Percentiles rank a stretch among this genome's conserved stretches.
Conservation (phyloP, 1,140 invertebrate genomes). For the Heliconius nattereri region DNA sequence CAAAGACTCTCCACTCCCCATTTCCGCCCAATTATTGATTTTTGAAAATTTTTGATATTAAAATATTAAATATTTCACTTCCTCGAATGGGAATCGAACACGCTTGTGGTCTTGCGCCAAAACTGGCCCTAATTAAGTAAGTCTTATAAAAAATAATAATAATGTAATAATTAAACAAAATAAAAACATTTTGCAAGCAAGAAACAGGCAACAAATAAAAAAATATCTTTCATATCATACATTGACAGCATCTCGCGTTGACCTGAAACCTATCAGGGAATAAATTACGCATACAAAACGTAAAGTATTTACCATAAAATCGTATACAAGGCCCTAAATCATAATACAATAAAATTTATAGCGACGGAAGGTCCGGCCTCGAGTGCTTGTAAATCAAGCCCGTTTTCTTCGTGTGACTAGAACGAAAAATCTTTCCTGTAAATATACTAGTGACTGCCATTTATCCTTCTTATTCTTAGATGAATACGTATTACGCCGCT, state of each 20-base stretch:
- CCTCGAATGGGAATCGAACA: too few species aligned
- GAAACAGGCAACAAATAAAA: background rate
- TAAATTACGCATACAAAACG: slow-evolving; percentile 73
- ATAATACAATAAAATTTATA: slow-evolving; percentile 81
- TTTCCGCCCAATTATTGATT: too few species aligned
- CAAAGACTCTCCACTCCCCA: too few species aligned
- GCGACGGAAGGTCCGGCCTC: slow-evolving; percentile 77
- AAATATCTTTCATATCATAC: slow-evolving; percentile 13
- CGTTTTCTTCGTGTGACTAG: slow-evolving; percentile 74
- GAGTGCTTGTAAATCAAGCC: slow-evolving; percentile 79
- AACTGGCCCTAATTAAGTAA: too few species aligned
- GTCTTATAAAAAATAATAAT: too few species aligned
- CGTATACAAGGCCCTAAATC: slow-evolving; percentile 75
- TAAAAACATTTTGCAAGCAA: background rate
- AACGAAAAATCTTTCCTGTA: slow-evolving; percentile 72
- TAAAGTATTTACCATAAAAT: slow-evolving; percentile 80
- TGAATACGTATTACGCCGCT: slow-evolving; percentile 44
- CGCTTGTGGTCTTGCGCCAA: too few species aligned
- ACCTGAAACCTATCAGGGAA: slow-evolving; percentile 40
- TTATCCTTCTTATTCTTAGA: slow-evolving; percentile 61
- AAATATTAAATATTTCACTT: too few species aligned
- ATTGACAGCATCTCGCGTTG: slow-evolving; percentile 53
- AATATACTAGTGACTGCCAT: slow-evolving; percentile 64
- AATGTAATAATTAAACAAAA: background rate
- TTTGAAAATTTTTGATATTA: too few species aligned